phyloP scores from a whole-genome alignment of 2,888 invertebrate genomes.

The Parthenolecanium corni region DNA sequence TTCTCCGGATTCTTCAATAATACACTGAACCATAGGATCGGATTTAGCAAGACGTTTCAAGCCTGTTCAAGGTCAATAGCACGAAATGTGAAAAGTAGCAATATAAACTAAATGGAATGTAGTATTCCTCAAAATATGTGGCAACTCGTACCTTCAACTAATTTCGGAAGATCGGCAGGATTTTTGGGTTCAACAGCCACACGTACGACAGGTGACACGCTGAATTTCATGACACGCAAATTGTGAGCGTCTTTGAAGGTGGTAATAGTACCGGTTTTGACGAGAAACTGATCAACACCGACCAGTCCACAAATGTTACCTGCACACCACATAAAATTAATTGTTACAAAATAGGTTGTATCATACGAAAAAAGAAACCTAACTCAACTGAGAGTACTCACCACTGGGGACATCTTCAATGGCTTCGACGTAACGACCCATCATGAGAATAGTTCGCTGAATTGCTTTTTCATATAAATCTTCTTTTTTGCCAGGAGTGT shows the following conservation, averaged over 20 bases:
- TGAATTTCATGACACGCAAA: constrained; percentile 99
- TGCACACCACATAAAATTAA: constrained; percentile 32
- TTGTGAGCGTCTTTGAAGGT: constrained; percentile 99
- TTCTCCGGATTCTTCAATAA: constrained; percentile 98
- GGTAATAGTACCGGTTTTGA: constrained; percentile 98
- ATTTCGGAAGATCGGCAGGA: constrained; percentile 95
- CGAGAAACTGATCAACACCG: constrained; percentile 98
- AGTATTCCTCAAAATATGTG: too few species aligned
- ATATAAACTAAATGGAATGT: background rate
- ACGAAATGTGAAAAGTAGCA: background rate
- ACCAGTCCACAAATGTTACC: constrained; percentile 99
- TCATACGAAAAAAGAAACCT: too few species aligned
- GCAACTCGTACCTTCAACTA: constrained; percentile 63
- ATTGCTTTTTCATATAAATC: constrained; percentile 98
- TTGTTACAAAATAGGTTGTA: too few species aligned
- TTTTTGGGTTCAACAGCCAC: constrained; percentile 99
- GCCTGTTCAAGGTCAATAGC: constrained; percentile 41
- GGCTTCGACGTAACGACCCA: constrained; percentile 99
- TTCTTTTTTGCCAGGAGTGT: constrained; percentile 93
- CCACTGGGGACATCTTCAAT: constrained; percentile 98
- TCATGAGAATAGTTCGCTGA: constrained; percentile 99
- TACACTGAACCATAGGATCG: constrained; percentile 99
- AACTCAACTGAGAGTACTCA: constrained; percentile 38
- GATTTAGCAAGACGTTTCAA: constrained; percentile 98
- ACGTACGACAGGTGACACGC: constrained; percentile 97